A percentile compares a stretch with the other conserved stretches of the same genome.
Conservation (phyloP, 2,113 vertebrate species). For the Pterophyllum scalare region DNA sequence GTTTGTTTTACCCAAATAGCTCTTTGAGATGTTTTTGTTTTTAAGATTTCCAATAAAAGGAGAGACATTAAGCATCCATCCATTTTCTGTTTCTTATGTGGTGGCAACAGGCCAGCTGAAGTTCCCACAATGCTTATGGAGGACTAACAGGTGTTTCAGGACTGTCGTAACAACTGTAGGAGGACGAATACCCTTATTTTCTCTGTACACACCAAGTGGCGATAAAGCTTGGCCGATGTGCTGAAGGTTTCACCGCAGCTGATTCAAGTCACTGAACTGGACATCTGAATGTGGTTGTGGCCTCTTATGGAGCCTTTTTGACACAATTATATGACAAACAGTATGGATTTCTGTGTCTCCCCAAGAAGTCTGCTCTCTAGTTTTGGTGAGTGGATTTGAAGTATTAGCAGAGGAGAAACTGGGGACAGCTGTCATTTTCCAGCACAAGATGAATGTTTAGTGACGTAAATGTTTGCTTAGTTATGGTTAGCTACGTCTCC, state of each 20-base stretch:
- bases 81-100: fast-evolving
- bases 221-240: neutral
- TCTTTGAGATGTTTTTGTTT: neutral
- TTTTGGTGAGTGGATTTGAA: neutral
- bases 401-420: neutral
- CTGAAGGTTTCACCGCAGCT: neutral
- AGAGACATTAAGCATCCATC: neutral
- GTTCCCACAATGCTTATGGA: fast-evolving
- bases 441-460: neutral
- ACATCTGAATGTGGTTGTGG: neutral
- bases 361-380: neutral
- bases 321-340: neutral
- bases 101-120: neutral
- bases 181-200: neutral
- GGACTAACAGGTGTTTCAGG: neutral
- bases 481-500: neutral
- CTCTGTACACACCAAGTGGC: neutral
- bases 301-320: neutral
- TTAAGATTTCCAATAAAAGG: neutral
- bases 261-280: neutral
- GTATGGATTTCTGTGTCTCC: neutral
- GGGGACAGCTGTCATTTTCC: fast-evolving
- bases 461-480: neutral
- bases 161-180: neutral
- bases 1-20: neutral